Evolutionary conservation across 2,797 vertebrate species (phyloP), one percentile per base, ranked within the genome.

Genomic region (Poeciliopsis turneri): DNA sequence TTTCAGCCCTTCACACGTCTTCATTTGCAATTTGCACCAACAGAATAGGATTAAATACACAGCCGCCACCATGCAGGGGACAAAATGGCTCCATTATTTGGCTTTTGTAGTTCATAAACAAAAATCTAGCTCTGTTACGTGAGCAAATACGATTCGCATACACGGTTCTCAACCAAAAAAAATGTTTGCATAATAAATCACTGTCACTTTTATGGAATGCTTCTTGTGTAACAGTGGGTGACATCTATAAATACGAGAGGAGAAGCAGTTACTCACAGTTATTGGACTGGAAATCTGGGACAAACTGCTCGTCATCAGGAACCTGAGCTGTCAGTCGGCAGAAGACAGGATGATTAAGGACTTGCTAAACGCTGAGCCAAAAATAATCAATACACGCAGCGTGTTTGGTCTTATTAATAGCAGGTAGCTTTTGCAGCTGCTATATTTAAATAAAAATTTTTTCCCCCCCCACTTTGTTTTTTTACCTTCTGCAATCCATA

Each of bases 271-370:
- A 97, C 98, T 98, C 92, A 99, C 98, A 76, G 92, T 97, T 97
- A 93, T 96, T 97, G 79, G 97, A 97, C 94, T 97, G 98, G 94
- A 98, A 99, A 96, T 99, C 98, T 88, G 98, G 98, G 93, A 98
- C 97, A 95, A 97, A 99, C 81, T 99, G 98, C 92, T 98, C 98
- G 10, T 98, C 97, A 16, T 98, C 98, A 0, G 98, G 97, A 90
- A 97, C 97, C 94, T 97, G 98, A 94, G 97, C 97, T 93, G 88
- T 77, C 71, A 4, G 70, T 55, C 18, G 47, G n/a, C 23, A 33
- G 74, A 53, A 75, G 43, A 76, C 20, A 13, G n/a, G 28, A 46
- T 1, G 30, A 76, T 72, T 39, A 81, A 72, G 0, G 25, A 78
- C 33, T 9, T 11, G 3, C 76, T 25, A 16, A 2, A 73, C 5